A percentile compares a stretch with the other conserved stretches of the same genome.
phyloP scores from a whole-genome alignment of 1,140 invertebrate genomes.

The Phenacoccus solenopsis region DNA sequence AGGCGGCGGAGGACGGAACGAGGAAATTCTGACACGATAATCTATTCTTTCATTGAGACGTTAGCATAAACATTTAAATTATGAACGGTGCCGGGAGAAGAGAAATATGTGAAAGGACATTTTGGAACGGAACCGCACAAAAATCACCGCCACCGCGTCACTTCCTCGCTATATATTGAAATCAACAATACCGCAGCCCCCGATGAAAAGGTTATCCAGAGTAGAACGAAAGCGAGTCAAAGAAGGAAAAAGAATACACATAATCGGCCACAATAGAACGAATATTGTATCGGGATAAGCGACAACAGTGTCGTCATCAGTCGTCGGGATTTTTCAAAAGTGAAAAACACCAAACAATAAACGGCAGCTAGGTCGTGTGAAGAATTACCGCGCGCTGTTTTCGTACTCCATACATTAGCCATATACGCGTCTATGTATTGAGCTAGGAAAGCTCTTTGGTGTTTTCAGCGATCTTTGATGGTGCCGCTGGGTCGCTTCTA shows the following conservation, averaged over 20 bases:
- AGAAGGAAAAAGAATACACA: background rate
- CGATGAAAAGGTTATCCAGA: background rate
- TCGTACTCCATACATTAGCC: background rate
- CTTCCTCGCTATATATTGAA: conserved; percentile 7
- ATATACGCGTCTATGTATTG: background rate
- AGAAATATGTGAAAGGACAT: background rate
- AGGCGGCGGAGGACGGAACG: background rate
- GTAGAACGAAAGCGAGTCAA: background rate
- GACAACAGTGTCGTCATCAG: background rate
- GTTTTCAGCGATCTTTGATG: background rate
- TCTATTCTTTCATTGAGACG: conserved; percentile 15
- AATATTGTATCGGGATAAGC: background rate
- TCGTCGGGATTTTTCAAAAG: background rate
- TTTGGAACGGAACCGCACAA: background rate
- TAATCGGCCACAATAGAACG: background rate
- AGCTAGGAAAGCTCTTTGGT: background rate
- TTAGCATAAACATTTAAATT: conserved; percentile 17
- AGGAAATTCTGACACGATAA: conserved; percentile 8
- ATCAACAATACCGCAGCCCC: background rate
- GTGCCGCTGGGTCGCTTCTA: background rate
- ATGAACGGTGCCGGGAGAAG: background rate
- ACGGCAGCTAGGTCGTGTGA: background rate
- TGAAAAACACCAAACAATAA: background rate
- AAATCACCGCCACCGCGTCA: background rate
- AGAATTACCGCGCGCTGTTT: background rate